phyloP scores from a whole-genome alignment of 2,888 invertebrate genomes.

The Scelioninae gen. 2 region DNA sequence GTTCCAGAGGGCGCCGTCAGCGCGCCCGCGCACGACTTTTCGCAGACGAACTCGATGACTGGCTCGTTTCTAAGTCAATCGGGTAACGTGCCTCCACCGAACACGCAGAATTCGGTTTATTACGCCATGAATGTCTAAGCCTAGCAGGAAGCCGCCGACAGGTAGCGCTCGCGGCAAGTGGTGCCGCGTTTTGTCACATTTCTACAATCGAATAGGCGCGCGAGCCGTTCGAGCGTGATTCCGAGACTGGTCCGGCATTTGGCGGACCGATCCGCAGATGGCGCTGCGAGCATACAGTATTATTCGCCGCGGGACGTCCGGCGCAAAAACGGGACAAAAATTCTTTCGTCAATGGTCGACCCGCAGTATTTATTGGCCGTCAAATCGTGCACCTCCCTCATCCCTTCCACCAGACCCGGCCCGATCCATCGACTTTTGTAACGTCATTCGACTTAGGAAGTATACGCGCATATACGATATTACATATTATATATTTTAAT shows the following conservation, averaged over 20 bases:
- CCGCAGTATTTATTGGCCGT: constrained; percentile 44
- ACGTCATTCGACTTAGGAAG: constrained; percentile 34
- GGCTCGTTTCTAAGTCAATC: constrained; percentile 70
- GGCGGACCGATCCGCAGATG: constrained; percentile 29
- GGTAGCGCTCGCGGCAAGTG: constrained; percentile 16
- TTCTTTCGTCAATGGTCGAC: too few species aligned
- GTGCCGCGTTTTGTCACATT: background rate
- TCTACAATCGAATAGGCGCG: too few species aligned
- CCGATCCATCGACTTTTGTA: constrained; percentile 42
- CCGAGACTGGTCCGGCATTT: constrained; percentile 1
- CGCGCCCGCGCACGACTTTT: constrained; percentile 80
- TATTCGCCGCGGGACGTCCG: constrained; percentile 15
- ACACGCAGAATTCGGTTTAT: constrained; percentile 78
- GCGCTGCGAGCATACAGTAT: constrained; percentile 52
- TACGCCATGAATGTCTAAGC: constrained; percentile 92
- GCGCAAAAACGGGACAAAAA: too few species aligned
- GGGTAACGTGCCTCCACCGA: constrained; percentile 70
- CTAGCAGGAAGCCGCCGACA: background rate
- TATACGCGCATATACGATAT: constrained; percentile 44
- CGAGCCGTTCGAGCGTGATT: background rate
- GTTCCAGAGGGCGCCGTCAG: constrained; percentile 86
- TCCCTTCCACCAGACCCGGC: constrained; percentile 12
- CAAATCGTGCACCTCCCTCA: constrained; percentile 17
- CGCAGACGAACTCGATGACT: constrained; percentile 66
- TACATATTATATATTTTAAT: constrained; percentile 51